These are phyloP conservation scores for Crenichthys baileyi DNA, from an alignment of 2,797 vertebrate species.

Conservation along the genomic window DNA sequence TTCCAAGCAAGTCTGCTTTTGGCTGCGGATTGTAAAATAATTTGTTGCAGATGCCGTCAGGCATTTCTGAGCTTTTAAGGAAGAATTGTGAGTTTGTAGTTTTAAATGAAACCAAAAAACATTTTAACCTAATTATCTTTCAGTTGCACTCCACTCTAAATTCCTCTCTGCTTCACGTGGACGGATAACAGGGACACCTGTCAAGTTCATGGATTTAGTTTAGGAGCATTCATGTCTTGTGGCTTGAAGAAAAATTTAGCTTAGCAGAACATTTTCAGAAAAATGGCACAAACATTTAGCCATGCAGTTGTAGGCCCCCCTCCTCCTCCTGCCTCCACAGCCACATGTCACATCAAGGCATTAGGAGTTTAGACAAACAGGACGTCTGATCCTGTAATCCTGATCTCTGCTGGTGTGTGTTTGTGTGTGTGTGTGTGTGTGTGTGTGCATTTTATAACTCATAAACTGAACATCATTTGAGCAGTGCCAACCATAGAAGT, in stretches of 20 bases:
- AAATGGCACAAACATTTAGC: not conserved
- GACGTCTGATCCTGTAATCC: constrained; percentile 61
- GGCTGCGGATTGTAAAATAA: constrained; percentile 4
- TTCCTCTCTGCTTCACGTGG: too few species aligned
- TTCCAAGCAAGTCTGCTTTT: constrained; percentile 5
- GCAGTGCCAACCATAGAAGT: not conserved
- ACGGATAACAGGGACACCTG: not conserved
- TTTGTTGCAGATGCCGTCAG: not conserved
- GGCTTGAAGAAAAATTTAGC: not conserved
- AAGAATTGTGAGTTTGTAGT: constrained; percentile 12
- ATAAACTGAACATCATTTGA: not conserved
- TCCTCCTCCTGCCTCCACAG: not conserved
- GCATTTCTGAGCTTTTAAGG: not conserved
- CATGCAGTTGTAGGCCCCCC: not conserved
- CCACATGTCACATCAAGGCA: constrained; percentile 45
- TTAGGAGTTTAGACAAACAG: constrained; percentile 61
- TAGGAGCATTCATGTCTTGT: not conserved
- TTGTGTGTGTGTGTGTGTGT: constrained; percentile 1
- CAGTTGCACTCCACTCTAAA: not conserved
- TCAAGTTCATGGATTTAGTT: not conserved
- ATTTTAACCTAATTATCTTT: not conserved
- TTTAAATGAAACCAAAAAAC: constrained; percentile 5
- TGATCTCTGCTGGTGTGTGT: constrained; percentile 7
- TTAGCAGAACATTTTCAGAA: not conserved
- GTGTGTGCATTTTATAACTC: constrained; percentile 18